Percentiles rank a stretch among this genome's conserved stretches.
Conservation (phyloP, 2,888 invertebrate species). For the Formica aserva region DNA sequence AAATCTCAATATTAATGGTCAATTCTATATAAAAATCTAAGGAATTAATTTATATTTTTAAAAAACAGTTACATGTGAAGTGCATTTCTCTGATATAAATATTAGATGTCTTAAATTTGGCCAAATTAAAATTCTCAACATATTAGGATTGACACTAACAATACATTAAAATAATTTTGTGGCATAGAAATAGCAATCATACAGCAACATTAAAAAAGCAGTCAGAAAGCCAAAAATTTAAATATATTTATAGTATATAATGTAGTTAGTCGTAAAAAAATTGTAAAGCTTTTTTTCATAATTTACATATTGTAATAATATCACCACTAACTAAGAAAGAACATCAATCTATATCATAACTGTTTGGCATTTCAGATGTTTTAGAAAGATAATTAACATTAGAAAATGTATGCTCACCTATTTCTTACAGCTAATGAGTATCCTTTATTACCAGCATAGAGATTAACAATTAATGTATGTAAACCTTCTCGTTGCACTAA, state of each 20-base stretch:
- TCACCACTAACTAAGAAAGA: not conserved
- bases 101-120: not conserved
- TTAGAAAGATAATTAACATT: not conserved
- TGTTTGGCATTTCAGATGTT: not conserved
- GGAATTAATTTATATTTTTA: not conserved
- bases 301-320: not conserved
- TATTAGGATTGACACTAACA: not conserved
- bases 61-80: not conserved
- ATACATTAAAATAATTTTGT: slow-evolving; percentile 1
- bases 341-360: not conserved
- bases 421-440: slow-evolving; percentile 91
- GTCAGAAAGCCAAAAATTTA: not conserved
- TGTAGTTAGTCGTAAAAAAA: not conserved
- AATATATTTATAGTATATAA: not conserved
- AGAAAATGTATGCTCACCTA: slow-evolving; percentile 84
- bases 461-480: slow-evolving; percentile 95
- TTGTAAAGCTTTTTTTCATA: not conserved
- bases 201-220: not conserved
- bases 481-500: slow-evolving; percentile 94
- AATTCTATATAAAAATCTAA: slow-evolving; percentile 19
- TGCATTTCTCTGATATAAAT: not conserved
- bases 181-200: not conserved
- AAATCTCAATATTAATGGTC: slow-evolving; percentile 13
- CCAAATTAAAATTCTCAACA: not conserved
- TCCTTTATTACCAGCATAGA: slow-evolving; percentile 97